These are phyloP conservation scores for Tapera naevia DNA, from an alignment of 2,797 vertebrate species.

Conservation along the genomic window DNA sequence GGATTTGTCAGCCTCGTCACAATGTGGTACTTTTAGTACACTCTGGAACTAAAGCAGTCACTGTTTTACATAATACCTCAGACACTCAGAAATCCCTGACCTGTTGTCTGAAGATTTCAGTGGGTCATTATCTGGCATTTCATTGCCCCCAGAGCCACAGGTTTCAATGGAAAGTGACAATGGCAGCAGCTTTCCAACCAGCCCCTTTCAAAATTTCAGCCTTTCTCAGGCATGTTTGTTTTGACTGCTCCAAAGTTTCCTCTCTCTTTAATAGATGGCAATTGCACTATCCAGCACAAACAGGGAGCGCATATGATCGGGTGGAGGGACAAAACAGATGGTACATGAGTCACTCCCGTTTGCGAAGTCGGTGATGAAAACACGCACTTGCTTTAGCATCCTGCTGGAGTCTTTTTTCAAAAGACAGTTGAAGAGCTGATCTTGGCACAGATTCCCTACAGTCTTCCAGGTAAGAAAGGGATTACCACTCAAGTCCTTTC, in stretches of 20 bases:
- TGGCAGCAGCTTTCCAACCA: background rate
- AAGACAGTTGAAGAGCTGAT: slow-evolving; percentile 25
- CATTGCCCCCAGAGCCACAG: background rate
- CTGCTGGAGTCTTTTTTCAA: slow-evolving; percentile 42
- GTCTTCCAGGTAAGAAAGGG: slow-evolving; percentile 36
- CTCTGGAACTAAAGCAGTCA: background rate
- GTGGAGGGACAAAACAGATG: slow-evolving; percentile 60
- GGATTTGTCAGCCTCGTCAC: background rate
- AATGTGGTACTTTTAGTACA: background rate
- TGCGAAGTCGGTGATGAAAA: slow-evolving; percentile 49
- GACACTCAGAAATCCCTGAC: background rate
- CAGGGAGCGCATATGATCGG: slow-evolving; percentile 29
- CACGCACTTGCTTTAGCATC: slow-evolving; percentile 45
- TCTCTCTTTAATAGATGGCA: slow-evolving; percentile 61
- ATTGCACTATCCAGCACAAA: slow-evolving; percentile 53
- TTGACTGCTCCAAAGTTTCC: slow-evolving; percentile 57
- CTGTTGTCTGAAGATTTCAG: accelerated
- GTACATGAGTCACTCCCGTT: slow-evolving; percentile 62
- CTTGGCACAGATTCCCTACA: slow-evolving; percentile 21
- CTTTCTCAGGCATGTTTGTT: slow-evolving; percentile 46
- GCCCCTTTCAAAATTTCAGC: background rate
- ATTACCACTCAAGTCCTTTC: background rate
- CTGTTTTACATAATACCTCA: background rate
- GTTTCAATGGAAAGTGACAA: background rate
- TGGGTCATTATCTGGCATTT: background rate